Base-by-base conservation (phyloP, 2,888 invertebrate genomes). In the Pyrochroa serraticornis region DNA sequence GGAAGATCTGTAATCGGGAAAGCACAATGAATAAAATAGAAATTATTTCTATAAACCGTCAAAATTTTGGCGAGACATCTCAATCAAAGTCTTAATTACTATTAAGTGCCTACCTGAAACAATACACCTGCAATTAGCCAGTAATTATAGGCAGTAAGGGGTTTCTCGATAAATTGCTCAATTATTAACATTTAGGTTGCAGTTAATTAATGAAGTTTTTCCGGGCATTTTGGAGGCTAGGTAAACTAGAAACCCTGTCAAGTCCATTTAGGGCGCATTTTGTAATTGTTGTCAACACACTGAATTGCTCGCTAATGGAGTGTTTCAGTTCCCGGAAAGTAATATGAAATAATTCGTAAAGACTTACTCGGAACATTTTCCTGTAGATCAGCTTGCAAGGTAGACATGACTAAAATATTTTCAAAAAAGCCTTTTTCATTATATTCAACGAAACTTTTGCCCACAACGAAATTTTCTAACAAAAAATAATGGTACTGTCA, bases 391-490 rank as follows among this genome's bases (percentile, higher is more conserved):
- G 22, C 5, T 22, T 39, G 35, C 30, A 51, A n/a, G 38, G 54
- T 30, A 55, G 63, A 58, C 63, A 63, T 63, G 56, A 53, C 60
- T 54, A 39, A 41, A 45, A 39, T 46, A 59, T 61, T 57, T 57
- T 57, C 32, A 46, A 50, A 41, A 45, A 41, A 51, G 46, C 45
- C 48, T 53, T 51, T 58, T 46, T 58, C 53, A 52, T 58, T 38
- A 53, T 58, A 47, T 44, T 14, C 44, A 36, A 37, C 13, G 42
- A 33, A 34, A 44, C 47, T 53, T 41, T 31, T 30, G n/a, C 48
- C 52, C 65, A 67, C 69, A 60, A 58, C 56, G 63, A 59, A 68
- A 68, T 67, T 66, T 69, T 64, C 64, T 49, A 67, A 69, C 65
- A 68, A 67, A 53, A 64, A 65, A 62, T 64, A 66, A 62, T 62